These are phyloP conservation scores for Cecropterus lyciades DNA, from an alignment of 1,140 invertebrate genomes.

Conservation along the genomic window DNA sequence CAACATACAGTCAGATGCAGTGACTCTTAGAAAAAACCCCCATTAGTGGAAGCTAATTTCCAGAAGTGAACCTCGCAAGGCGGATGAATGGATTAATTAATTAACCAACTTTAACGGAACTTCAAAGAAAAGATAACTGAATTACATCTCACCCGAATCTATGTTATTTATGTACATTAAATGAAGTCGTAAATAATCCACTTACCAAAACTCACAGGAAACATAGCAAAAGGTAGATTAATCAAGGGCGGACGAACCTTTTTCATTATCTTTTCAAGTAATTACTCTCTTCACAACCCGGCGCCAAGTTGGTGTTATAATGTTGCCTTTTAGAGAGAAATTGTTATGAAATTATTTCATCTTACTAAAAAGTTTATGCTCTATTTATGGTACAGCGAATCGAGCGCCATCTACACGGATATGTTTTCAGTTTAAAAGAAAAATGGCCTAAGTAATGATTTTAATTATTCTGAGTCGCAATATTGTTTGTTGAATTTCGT, in stretches of 20 bases:
- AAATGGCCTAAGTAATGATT: not conserved
- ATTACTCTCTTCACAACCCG: slow-evolving; percentile 23
- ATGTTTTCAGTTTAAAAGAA: not conserved
- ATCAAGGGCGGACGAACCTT: slow-evolving; percentile 21
- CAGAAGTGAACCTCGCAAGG: too few species aligned
- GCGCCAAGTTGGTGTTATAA: slow-evolving; percentile 17
- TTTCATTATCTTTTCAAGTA: slow-evolving; percentile 33
- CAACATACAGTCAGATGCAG: too few species aligned
- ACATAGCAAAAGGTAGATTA: slow-evolving; percentile 23
- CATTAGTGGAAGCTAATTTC: too few species aligned
- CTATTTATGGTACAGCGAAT: not conserved
- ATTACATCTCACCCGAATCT: too few species aligned
- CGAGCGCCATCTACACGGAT: not conserved
- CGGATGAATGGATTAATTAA: too few species aligned
- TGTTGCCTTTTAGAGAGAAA: not conserved
- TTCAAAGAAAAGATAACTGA: too few species aligned
- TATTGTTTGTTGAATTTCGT: too few species aligned
- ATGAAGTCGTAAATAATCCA: slow-evolving; percentile 9
- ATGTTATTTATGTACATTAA: not conserved
- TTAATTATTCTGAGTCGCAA: not conserved
- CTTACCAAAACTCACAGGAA: slow-evolving; percentile 18
- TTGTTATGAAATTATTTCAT: slow-evolving; percentile 4
- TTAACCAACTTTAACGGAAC: not conserved
- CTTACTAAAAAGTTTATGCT: not conserved
- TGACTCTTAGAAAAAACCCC: too few species aligned